phyloP scores from a whole-genome alignment of 2,888 invertebrate genomes.

The Calliphora vomitoria region DNA sequence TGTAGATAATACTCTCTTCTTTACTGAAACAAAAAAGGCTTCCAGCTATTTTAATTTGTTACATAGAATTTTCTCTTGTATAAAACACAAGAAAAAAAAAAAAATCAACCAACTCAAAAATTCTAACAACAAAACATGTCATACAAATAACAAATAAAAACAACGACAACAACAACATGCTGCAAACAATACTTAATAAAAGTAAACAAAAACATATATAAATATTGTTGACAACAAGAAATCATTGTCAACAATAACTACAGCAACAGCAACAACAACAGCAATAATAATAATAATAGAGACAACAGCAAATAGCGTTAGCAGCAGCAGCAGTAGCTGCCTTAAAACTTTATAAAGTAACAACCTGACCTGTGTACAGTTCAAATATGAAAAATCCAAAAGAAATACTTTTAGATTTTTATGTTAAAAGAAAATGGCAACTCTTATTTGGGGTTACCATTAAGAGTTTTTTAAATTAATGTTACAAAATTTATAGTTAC shows the following conservation, averaged over 20 bases:
- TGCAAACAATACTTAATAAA: conserved; percentile 69
- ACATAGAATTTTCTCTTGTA: conserved; percentile 6
- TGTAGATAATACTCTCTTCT: conserved; percentile 47
- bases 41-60: conserved; percentile 73
- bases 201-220: conserved; percentile 69
- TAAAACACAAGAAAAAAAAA: conserved; percentile 25
- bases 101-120: conserved; percentile 50
- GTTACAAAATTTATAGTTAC: too few relatives aligned
- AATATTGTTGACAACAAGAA: conserved; percentile 71
- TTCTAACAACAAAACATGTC: conserved; percentile 76
- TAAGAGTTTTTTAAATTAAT: too few relatives aligned
- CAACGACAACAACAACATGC: conserved; percentile 65
- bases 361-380: conserved; percentile 61
- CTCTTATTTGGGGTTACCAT: neutral
- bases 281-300: neutral
- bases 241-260: conserved; percentile 73
- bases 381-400: conserved; percentile 30
- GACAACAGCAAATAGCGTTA: conserved; percentile 1
- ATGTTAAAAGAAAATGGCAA: neutral
- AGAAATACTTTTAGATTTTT: neutral
- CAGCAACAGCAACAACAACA: too few relatives aligned
- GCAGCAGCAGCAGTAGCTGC: conserved; percentile 12
- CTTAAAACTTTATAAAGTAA: conserved; percentile 30
- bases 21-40: conserved; percentile 42
- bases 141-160: conserved; percentile 76